These are phyloP conservation scores for Halcyon senegalensis DNA, from an alignment of 2,113 vertebrate species.

Conservation along the genomic window DNA sequence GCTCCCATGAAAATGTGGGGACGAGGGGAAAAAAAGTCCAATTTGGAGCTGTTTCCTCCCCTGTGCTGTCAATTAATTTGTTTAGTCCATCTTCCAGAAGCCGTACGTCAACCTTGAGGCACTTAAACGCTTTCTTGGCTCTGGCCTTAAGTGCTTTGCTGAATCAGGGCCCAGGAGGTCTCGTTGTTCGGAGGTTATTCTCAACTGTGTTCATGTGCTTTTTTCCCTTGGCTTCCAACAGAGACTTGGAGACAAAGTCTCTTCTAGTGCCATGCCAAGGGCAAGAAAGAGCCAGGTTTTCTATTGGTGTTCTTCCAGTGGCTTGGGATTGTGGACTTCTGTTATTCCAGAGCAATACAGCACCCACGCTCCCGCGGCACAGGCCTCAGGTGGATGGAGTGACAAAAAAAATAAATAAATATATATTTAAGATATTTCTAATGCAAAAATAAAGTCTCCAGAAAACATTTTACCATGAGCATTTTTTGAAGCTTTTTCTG, in stretches of 20 bases:
- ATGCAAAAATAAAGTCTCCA: not conserved
- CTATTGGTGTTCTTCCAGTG: not conserved
- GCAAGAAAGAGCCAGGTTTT: not conserved
- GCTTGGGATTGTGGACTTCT: not conserved
- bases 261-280: not conserved
- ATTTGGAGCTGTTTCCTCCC: not conserved
- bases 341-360: not conserved
- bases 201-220: not conserved
- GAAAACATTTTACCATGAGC: not conserved
- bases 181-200: not conserved
- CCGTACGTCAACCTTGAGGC: not conserved
- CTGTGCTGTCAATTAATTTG: not conserved
- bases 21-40: fast-evolving
- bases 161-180: not conserved
- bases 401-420: not conserved
- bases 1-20: not conserved
- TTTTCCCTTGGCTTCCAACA: not conserved
- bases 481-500: conserved; percentile 1
- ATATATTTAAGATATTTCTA: not conserved
- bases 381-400: not conserved
- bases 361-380: not conserved
- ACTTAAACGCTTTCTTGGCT: not conserved
- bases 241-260: not conserved
- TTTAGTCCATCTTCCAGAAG: not conserved
- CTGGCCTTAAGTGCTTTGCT: conserved; percentile 1